These are phyloP conservation scores for Nemurella pictetii DNA, from an alignment of 2,888 invertebrate species.

Conservation along the genomic window DNA sequence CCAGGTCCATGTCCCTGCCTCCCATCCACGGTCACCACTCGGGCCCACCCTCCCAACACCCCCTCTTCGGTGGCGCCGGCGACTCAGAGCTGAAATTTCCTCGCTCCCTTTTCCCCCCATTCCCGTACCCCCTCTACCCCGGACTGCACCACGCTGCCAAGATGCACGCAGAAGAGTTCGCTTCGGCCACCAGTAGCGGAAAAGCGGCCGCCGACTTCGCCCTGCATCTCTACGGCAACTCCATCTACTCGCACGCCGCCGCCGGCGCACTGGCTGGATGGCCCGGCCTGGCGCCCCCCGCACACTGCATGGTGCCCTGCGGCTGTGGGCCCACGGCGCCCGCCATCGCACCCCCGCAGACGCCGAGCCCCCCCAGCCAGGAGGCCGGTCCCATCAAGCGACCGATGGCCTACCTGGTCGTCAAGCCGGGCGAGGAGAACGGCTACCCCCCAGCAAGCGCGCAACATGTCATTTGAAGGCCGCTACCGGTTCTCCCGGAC, in stretches of 20 bases:
- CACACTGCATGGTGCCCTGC: slow-evolving; percentile 48
- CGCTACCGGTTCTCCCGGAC: slow-evolving; percentile 79
- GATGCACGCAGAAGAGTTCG: slow-evolving; percentile 44
- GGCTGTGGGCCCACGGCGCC: slow-evolving; percentile 44
- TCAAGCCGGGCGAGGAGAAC: slow-evolving; percentile 61
- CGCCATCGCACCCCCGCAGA: slow-evolving; percentile 32
- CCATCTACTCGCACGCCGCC: slow-evolving; percentile 57
- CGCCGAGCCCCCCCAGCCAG: slow-evolving; percentile 34
- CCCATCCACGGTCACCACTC: slow-evolving; percentile 55
- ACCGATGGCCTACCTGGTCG: slow-evolving; percentile 64
- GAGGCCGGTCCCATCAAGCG: slow-evolving; percentile 51
- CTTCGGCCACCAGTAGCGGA: slow-evolving; percentile 37
- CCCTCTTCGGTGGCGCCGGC: slow-evolving; percentile 50
- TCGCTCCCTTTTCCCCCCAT: slow-evolving; percentile 68
- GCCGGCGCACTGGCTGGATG: slow-evolving; percentile 43
- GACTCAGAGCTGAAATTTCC: slow-evolving; percentile 67
- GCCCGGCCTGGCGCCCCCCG: slow-evolving; percentile 53
- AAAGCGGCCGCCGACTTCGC: slow-evolving; percentile 68
- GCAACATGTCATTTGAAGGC: slow-evolving; percentile 79
- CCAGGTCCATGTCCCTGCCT: slow-evolving; percentile 54
- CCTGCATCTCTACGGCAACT: slow-evolving; percentile 62
- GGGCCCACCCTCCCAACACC: slow-evolving; percentile 55
- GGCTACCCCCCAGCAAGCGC: slow-evolving; percentile 46
- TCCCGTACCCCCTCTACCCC: slow-evolving; percentile 72
- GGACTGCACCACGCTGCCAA: slow-evolving; percentile 52